These are phyloP conservation scores for Platysternon megacephalum DNA, from an alignment of 2,113 vertebrate genomes.

Conservation along the genomic window DNA sequence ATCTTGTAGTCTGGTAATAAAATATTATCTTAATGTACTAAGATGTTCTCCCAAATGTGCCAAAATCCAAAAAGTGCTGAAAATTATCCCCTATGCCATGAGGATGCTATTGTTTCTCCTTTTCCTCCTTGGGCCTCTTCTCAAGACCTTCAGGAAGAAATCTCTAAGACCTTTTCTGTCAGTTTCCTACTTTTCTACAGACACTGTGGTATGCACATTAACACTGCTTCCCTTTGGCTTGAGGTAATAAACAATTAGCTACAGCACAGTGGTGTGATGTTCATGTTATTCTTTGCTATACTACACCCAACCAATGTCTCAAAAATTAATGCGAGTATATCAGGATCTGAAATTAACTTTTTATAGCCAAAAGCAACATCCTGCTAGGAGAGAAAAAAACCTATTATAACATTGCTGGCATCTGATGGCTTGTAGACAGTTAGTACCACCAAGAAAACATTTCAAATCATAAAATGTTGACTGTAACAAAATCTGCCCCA, in stretches of 20 bases:
- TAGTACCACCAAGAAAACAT: slow-evolving; percentile 79
- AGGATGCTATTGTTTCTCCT: slow-evolving; percentile 14
- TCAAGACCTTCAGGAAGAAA: slow-evolving; percentile 52
- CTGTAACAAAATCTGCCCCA: slow-evolving; percentile 56
- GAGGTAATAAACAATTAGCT: slow-evolving; percentile 77
- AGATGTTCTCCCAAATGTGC: slow-evolving; percentile 21
- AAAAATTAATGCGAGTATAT: slow-evolving; percentile 91
- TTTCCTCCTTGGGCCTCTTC: not conserved
- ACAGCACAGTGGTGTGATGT: slow-evolving; percentile 48
- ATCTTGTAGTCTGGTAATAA: not conserved
- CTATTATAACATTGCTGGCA: slow-evolving; percentile 77
- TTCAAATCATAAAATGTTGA: slow-evolving; percentile 78
- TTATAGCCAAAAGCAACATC: slow-evolving; percentile 89
- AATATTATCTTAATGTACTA: slow-evolving; percentile 41
- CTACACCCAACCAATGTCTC: slow-evolving; percentile 74
- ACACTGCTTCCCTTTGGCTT: slow-evolving; percentile 62
- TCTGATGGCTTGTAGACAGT: slow-evolving; percentile 75
- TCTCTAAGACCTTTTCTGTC: slow-evolving; percentile 47
- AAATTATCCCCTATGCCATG: not conserved
- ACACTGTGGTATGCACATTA: slow-evolving; percentile 44
- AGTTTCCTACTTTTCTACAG: slow-evolving; percentile 35
- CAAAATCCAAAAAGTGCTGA: slow-evolving; percentile 20
- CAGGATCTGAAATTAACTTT: slow-evolving; percentile 94
- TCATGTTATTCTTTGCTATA: slow-evolving; percentile 73
- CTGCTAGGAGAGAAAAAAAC: slow-evolving; percentile 79